phyloP scores from a whole-genome alignment of 2,797 vertebrate genomes.

The Xerus rutilus region DNA sequence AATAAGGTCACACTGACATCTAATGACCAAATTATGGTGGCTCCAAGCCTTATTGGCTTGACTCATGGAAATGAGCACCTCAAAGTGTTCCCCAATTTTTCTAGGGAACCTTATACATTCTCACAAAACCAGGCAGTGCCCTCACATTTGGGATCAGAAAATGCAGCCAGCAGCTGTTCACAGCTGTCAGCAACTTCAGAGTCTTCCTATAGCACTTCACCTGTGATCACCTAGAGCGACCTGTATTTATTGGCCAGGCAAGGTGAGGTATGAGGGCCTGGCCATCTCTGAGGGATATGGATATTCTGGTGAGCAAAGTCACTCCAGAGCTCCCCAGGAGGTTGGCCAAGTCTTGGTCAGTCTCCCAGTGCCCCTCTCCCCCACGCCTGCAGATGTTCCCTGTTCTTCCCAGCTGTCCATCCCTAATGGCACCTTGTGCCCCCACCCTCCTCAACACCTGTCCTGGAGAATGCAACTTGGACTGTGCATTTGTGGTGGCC shows the following conservation, averaged over 20 bases:
- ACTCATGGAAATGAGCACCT: background rate
- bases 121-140: background rate
- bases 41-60: background rate
- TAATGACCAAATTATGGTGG: background rate
- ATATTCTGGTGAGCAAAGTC: background rate
- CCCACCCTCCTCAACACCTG: background rate
- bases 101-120: background rate
- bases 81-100: background rate
- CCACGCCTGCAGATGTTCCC: fast-evolving
- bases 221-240: fast-evolving
- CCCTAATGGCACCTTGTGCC: background rate
- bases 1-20: background rate
- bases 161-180: too few species aligned
- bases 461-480: background rate
- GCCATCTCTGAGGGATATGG: background rate
- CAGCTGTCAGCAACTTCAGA: background rate
- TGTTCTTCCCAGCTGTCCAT: background rate
- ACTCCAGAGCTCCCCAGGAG: background rate
- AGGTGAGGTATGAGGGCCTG: background rate
- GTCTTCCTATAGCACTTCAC: background rate
- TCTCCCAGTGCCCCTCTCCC: fast-evolving
- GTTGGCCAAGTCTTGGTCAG: background rate
- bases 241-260: fast-evolving
- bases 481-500: background rate
- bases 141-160: background rate